Evolutionary conservation across 1,140 invertebrate species (phyloP).

Genomic region (Drosophila leontia): DNA sequence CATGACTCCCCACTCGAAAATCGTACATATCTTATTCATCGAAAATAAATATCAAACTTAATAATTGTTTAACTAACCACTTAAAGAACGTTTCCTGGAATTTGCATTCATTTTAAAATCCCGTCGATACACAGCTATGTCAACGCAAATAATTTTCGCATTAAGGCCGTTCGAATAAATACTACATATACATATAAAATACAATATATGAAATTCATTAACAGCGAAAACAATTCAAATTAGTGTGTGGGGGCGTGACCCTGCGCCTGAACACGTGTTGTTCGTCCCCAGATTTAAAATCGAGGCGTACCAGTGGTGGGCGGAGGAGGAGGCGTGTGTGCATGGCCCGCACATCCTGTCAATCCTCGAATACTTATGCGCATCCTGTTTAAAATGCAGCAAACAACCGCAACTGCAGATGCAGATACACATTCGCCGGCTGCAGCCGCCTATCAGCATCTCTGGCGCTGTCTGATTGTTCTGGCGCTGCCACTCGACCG

Average conservation of each 20-base stretch:
- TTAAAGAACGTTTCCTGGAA: neutral
- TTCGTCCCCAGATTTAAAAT: conserved; percentile 15
- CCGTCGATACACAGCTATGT: conserved; percentile 2
- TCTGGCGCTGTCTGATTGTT: conserved; percentile 32
- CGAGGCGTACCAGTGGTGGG: neutral
- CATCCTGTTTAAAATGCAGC: conserved; percentile 69
- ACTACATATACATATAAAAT: conserved; percentile 11
- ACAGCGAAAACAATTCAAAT: conserved; percentile 47
- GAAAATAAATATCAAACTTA: neutral
- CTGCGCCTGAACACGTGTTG: conserved; percentile 29
- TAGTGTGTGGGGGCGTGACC: conserved; percentile 27
- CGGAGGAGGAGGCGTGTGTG: conserved; percentile 27
- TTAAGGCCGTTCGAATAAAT: conserved; percentile 25
- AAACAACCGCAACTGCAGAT: conserved; percentile 57
- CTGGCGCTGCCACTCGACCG: conserved; percentile 69
- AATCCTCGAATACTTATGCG: conserved; percentile 79
- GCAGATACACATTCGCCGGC: conserved; percentile 40
- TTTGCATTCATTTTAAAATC: conserved; percentile 8
- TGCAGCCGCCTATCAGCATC: conserved; percentile 38
- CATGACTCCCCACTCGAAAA: too few species aligned
- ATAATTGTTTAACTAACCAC: neutral
- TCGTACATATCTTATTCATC: neutral
- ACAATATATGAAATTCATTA: conserved; percentile 51
- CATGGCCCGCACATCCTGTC: conserved; percentile 80
- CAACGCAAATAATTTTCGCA: conserved; percentile 34